Evolutionary conservation across 1,140 invertebrate species (phyloP), one percentile per base, ranked within the genome.

Genomic region (Drosophila insularis): DNA sequence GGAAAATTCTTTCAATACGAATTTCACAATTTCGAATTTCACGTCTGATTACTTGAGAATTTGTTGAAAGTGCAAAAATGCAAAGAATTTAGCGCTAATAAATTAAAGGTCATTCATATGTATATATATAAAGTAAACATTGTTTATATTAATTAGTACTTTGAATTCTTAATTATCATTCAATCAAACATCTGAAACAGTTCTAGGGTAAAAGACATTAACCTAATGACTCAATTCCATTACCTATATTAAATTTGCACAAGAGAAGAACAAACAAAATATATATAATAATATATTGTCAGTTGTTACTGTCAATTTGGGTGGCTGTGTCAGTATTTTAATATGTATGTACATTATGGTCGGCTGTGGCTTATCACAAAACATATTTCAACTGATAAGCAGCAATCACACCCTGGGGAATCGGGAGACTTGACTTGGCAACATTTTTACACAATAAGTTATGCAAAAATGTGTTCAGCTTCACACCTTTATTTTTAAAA

Each of bases 171-270:
- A 8, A 50, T 50, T 50, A 19, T 21, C 19, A 50, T 21, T 19
- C 43, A 50, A 50, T 50, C 43, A 50, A 19, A 50, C 43, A 50
- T 21, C 43, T 50, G 19, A 19, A 27, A 10, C 43, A 21, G 43
- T 21, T 50, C 43, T 50, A 50, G 8, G n/a, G 13, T 27, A 50
- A n/a, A 50, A 50, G 43, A 50, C 43, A 50, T 50, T 50, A 50
- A 50, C 17, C 43, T 21, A 50, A 50, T 50, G 43, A 50, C 43
- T 50, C 43, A 50, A 50, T 50, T 50, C 43, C 43, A 50, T 50
- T 50, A 50, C 17, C 43, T 19, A 50, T 50, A 50, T 50, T 50
- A 50, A 50, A 50, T 50, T 50, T 50, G 43, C 43, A 50, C 43
- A 50, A 50, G 43, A 50, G 43, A 50, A 50, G 43, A 50, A 50